Evolutionary conservation across 2,888 invertebrate species (phyloP), one percentile per base, ranked within the genome.

Genomic region (Rhamphomyia laevipes): DNA sequence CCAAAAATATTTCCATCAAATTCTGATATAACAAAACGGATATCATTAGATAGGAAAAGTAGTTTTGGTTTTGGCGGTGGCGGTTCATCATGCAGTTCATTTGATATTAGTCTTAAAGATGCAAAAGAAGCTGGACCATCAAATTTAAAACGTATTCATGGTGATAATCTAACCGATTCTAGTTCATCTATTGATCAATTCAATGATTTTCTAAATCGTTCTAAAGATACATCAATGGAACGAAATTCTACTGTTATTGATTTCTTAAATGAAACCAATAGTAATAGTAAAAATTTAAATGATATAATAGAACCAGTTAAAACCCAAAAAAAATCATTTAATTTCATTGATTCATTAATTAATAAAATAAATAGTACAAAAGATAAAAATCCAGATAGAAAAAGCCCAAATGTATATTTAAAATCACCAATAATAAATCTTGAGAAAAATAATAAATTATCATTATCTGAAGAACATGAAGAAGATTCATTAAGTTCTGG

Each of bases 351-450:
- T 17, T 15, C 4, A 13, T 13, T 41, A 12, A 41, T 41, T 16
- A 18, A 17, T 51, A 52, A 18, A 50, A 43, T 15, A 53, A 54
- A 43, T 49, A 53, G 13, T 54, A 52, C 54, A 2, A 51, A 47
- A 38, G n/a, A 9, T n/a, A 15, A 16, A 37, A 16, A 11, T 9
- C 2, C 7, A 37, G 37, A n/a, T 37, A 15, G 7, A 6, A n/a
- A 35, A 35, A n/a, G 4, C 7, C 35, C 13, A 35, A 35, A 35
- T 35, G 35, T n/a, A 15, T 15, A 15, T 35, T 4, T 3, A 35
- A 59, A 52, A 30, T 56, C 57, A 43, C 56, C 60, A 17, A 55
- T 31, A 12, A 16, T 15, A 13, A 45, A 44, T 23, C 10, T 33
- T 42, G 31, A 15, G 23, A 30, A 15, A 27, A 6, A 21, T 3